Conservation (phyloP, 2,797 vertebrate species). For the Natrix natrix region DNA sequence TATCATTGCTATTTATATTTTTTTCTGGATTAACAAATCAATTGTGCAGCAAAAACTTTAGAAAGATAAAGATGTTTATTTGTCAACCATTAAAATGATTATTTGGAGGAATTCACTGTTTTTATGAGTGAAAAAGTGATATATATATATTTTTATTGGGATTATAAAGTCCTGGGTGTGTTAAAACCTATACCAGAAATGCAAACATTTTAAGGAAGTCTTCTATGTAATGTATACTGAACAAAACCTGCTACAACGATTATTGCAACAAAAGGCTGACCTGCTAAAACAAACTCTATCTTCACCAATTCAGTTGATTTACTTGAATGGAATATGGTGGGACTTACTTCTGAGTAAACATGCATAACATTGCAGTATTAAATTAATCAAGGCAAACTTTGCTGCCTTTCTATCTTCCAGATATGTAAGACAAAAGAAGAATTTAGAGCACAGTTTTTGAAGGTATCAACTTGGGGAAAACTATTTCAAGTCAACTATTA, state of each 20-base stretch:
- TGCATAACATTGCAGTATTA: background rate
- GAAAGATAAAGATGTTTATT: background rate
- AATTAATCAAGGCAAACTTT: background rate
- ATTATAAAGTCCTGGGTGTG: background rate
- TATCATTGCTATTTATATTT: background rate
- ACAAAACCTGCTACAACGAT: background rate
- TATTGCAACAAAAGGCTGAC: background rate
- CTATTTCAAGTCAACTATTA: background rate
- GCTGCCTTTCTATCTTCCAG: background rate
- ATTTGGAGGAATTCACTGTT: background rate
- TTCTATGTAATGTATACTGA: background rate
- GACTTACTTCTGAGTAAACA: background rate
- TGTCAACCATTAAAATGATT: background rate
- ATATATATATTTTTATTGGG: background rate
- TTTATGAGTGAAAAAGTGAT: background rate
- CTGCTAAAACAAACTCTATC: background rate
- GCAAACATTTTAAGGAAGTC: background rate
- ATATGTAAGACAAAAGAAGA: background rate
- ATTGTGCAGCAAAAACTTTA: background rate
- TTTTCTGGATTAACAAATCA: background rate
- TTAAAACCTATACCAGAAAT: constrained; percentile 13
- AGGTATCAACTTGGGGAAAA: background rate
- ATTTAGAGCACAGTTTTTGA: background rate
- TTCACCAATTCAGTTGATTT: background rate
- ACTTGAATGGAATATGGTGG: background rate